Percentiles rank a stretch among this genome's conserved stretches.
These are phyloP conservation scores for Cacoxenus indagator DNA, from an alignment of 2,888 invertebrate species.

Conservation along the genomic window DNA sequence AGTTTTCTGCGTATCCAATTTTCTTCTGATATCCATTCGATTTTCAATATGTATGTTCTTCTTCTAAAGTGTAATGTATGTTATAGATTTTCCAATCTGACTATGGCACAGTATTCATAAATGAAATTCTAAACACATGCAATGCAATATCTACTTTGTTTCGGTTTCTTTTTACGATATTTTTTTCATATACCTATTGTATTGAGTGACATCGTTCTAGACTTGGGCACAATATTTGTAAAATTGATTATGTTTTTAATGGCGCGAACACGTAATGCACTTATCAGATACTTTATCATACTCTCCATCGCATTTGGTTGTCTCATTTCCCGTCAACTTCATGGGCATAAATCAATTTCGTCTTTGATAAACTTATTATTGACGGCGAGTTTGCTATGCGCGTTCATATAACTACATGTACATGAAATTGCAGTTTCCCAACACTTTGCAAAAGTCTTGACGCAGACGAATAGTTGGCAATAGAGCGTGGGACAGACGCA, in stretches of 20 bases:
- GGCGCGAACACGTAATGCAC: neutral
- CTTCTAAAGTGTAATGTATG: too few species aligned
- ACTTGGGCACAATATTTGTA: too few species aligned
- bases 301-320: neutral
- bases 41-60: too few species aligned
- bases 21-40: too few species aligned
- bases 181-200: too few species aligned
- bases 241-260: neutral
- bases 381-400: neutral
- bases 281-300: neutral
- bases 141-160: too few species aligned
- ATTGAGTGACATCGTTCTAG: too few species aligned
- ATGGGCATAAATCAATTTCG: constrained; percentile 1
- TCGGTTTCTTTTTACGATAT: too few species aligned
- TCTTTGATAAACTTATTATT: constrained; percentile 7
- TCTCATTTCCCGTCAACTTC: neutral
- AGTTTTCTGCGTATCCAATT: too few species aligned
- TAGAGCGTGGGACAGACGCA: neutral
- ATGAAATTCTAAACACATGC: too few species aligned
- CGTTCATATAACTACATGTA: neutral
- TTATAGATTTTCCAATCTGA: neutral
- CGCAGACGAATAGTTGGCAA: neutral
- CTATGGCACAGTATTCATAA: too few species aligned
- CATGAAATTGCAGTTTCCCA: neutral
- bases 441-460: neutral